phyloP scores from a whole-genome alignment of 1,140 invertebrate genomes.

The Nautilus pompilius region DNA sequence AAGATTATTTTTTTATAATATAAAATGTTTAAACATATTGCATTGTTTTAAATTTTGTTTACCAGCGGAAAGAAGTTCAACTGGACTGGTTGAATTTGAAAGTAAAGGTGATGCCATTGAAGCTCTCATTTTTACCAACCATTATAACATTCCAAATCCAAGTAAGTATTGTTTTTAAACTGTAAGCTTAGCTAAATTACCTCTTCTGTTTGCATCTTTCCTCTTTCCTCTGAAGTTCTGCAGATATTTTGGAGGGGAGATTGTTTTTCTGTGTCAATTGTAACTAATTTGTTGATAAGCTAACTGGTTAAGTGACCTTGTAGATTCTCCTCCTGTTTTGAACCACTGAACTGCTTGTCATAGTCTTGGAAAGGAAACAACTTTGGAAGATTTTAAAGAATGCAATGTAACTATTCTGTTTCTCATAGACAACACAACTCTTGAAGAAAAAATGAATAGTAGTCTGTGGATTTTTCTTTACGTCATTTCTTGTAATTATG shows the following conservation, averaged over 20 bases:
- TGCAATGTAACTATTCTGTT: not conserved
- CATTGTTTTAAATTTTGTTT: constrained; percentile 7
- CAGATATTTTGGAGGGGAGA: not conserved
- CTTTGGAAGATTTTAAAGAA: not conserved
- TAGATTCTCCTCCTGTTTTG: not conserved
- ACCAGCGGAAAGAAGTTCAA: constrained; percentile 69
- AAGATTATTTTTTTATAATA: no score
- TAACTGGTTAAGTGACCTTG: not conserved
- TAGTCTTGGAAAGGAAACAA: not conserved
- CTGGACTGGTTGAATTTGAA: constrained; percentile 91
- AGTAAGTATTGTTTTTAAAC: constrained; percentile 53
- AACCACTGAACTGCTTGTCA: not conserved
- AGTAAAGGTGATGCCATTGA: constrained; percentile 86
- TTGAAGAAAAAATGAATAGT: not conserved
- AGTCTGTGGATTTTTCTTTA: not conserved
- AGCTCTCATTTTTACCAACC: constrained; percentile 92
- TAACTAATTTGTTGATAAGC: not conserved
- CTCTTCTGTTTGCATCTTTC: not conserved
- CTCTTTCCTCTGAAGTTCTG: not conserved
- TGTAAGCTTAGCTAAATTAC: not conserved
- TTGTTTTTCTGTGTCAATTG: not conserved
- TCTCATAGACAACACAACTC: not conserved
- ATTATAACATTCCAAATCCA: constrained; percentile 84
- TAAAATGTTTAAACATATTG: no score
- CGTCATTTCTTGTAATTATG: not conserved